Evolutionary conservation across 2,888 invertebrate species (phyloP).

Genomic region (Creontiades dilutus): DNA sequence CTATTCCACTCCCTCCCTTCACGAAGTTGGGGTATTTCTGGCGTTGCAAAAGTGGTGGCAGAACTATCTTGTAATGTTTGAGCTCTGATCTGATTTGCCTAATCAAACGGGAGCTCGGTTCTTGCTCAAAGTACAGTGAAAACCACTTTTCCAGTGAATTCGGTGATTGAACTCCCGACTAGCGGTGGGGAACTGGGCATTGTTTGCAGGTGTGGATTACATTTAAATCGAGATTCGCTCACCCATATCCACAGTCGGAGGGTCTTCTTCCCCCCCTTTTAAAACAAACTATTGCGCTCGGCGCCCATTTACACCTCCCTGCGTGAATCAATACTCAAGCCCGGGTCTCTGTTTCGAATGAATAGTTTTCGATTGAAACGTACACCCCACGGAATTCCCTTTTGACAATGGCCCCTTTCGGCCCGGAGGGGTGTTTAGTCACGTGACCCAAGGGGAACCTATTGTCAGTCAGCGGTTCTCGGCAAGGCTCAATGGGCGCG

Average conservation of each 20-base stretch:
- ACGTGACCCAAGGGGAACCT: constrained; percentile 57
- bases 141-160: background rate
- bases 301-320: constrained; percentile 64
- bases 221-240: constrained; percentile 51
- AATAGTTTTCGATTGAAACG: constrained; percentile 71
- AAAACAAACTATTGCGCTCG: constrained; percentile 65
- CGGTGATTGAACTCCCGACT: background rate
- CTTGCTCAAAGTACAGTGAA: background rate
- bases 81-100: too few relatives aligned
- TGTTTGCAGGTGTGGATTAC: constrained; percentile 64
- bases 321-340: constrained; percentile 55
- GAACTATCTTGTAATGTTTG: too few relatives aligned
- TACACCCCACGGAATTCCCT: constrained; percentile 59
- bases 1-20: too few relatives aligned
- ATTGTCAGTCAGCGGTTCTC: background rate
- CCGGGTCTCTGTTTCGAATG: constrained; percentile 60
- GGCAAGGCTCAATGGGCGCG: constrained; percentile 2
- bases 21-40: too few relatives aligned
- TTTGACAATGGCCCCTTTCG: constrained; percentile 10
- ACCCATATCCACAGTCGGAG: constrained; percentile 50
- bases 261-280: constrained; percentile 51
- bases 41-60: too few relatives aligned
- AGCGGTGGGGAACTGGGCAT: background rate
- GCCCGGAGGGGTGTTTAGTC: constrained; percentile 23
- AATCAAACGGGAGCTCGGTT: too few relatives aligned